Evolutionary conservation across 2,113 vertebrate species (phyloP), one percentile per base, ranked within the genome.

Genomic region (Globicephala melas): DNA sequence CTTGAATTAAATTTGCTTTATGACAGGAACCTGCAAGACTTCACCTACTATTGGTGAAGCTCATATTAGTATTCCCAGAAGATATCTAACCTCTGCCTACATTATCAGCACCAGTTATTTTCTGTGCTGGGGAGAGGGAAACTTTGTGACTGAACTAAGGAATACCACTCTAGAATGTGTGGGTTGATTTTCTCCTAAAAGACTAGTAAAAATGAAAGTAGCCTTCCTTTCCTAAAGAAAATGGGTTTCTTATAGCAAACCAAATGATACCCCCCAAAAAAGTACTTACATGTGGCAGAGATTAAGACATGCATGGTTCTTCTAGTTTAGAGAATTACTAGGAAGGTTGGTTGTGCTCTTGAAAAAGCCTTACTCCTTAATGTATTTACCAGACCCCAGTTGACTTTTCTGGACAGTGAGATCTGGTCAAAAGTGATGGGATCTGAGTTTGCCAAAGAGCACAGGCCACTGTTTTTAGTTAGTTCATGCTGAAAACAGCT

Each of bases 1-100:
- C 68, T 95, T 97, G 71, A 95, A 80, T 92, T 94, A 62, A 11
- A 87, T 90, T 83, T 95, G 17, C 53, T 87, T 96, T 79, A 95
- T 76, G 41, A 55, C 31, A 87, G 38, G 36, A 94, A 92, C 2
- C 38, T 70, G 89, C 15, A 9, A 90, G 68, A 94, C 31, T 36
- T 83, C 8, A 65, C 28, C 23, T 90, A 33, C 33, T 68, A 26
- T 14, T 84, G 33, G 23, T 82, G 15, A 80, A n/a, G 41, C 74
- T 94, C 21, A 60, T 20, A 50, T 3, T 18, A 50, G 13, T 2
- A 89, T 12, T 84, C 92, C 13, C 28, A 80, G 41, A 96, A 36
- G 14, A 13, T 76, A 41, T 81, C 44, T 70, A 26, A 65, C 10
- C 38, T 95, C 62, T 92, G 53, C 58, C 31, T 88, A 11, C 1